Conservation (phyloP, 53 echinoderm and acorn worm genomes). For the Actinopyga echinites region DNA sequence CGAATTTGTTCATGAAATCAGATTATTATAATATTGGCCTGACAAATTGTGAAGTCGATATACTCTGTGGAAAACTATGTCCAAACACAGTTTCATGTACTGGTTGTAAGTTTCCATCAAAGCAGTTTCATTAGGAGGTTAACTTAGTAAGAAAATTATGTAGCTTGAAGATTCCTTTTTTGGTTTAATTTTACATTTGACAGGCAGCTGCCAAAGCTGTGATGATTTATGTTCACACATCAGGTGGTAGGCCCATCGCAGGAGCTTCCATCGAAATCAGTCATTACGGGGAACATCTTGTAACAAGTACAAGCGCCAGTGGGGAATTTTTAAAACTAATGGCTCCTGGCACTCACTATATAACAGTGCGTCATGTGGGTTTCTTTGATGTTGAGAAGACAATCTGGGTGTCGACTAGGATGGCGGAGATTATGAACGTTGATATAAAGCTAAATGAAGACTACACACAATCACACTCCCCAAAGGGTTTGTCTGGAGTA, state of each 20-base stretch:
- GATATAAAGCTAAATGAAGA: neutral
- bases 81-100: no score
- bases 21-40: no score
- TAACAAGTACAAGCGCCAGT: conserved; percentile 38
- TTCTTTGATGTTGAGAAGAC: neutral
- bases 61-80: no score
- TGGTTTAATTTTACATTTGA: neutral
- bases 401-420: neutral
- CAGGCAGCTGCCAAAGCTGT: conserved; percentile 78
- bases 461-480: conserved; percentile 30
- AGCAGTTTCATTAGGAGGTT: no score
- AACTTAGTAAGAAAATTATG: no score
- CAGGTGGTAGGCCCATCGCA: conserved; percentile 57
- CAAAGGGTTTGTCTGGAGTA: conserved; percentile 66
- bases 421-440: conserved; percentile 32
- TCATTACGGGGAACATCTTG: conserved; percentile 43
- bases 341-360: conserved; percentile 70
- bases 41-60: no score
- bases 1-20: no score
- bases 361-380: conserved; percentile 66
- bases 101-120: no score
- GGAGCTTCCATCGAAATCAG: conserved; percentile 67
- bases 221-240: conserved; percentile 62
- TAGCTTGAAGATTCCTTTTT: no score
- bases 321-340: conserved; percentile 85